Percentiles rank a stretch among this genome's conserved stretches.
These are phyloP conservation scores for Poliocrania exsul DNA, from an alignment of 2,797 vertebrate species.

Conservation along the genomic window DNA sequence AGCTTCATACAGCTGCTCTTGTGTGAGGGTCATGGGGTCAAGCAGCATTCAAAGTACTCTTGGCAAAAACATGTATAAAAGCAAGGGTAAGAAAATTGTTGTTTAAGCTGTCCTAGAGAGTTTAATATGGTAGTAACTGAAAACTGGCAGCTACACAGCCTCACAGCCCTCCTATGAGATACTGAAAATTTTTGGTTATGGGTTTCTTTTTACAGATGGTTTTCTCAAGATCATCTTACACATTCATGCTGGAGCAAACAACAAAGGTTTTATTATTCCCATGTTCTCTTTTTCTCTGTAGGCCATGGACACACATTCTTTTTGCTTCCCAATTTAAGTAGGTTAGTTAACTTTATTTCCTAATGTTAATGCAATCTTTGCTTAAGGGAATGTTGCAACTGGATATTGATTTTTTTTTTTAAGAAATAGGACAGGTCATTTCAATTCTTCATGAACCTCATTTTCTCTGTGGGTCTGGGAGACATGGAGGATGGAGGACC, in stretches of 20 bases:
- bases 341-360: not conserved
- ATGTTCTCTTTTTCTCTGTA: not conserved
- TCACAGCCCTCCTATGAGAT: not conserved
- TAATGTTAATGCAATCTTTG: not conserved
- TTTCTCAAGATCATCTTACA: conserved; percentile 4
- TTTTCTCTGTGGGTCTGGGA: not conserved
- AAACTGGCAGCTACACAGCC: not conserved
- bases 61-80: not conserved
- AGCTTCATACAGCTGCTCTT: not conserved
- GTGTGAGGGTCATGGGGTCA: not conserved
- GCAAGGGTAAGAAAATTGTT: not conserved
- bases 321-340: not conserved
- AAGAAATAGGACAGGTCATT: not conserved
- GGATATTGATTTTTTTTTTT: not conserved
- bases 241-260: not conserved
- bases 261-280: not conserved
- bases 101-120: not conserved
- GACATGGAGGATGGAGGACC: not conserved
- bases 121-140: not conserved
- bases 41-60: not conserved
- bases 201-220: not conserved
- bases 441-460: not conserved
- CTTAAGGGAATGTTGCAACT: not conserved
- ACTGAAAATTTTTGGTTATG: not conserved
- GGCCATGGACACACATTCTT: not conserved